A percentile compares a stretch with the other conserved stretches of the same genome.
Evolutionary conservation across 2,888 invertebrate species (phyloP).

Genomic region (Diloba caeruleocephala): DNA sequence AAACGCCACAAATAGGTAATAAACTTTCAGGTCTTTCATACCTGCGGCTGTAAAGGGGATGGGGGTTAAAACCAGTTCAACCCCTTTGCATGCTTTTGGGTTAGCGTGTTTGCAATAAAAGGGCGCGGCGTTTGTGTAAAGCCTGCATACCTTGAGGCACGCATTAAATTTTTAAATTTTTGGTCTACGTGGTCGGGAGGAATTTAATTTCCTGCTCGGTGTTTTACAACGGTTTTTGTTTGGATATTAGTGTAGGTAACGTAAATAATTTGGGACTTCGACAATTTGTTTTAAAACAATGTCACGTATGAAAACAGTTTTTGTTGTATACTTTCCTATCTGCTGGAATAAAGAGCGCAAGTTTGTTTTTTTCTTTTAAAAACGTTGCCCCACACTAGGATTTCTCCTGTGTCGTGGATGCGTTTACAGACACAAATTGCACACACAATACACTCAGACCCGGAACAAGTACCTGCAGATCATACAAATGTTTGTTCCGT

Average conservation of each 20-base stretch:
- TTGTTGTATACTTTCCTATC: too few relatives aligned
- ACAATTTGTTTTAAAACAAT: conserved; percentile 5
- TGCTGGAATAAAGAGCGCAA: too few relatives aligned
- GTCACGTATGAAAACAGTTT: too few relatives aligned
- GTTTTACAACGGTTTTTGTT: conserved; percentile 17
- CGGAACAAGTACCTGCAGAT: too few relatives aligned
- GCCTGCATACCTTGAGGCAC: conserved; percentile 7
- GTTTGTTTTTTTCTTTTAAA: too few relatives aligned
- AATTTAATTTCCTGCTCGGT: conserved; percentile 13
- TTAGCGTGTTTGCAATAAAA: conserved; percentile 22
- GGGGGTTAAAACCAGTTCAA: conserved; percentile 5
- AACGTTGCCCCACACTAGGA: too few relatives aligned
- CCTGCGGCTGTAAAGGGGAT: conserved; percentile 1
- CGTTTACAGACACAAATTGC: too few relatives aligned
- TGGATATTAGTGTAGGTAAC: background rate
- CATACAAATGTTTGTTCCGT: too few relatives aligned
- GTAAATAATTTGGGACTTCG: conserved; percentile 23
- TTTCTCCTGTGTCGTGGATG: too few relatives aligned
- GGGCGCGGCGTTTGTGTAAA: conserved; percentile 17
- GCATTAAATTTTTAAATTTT: conserved; percentile 34
- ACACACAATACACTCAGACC: too few relatives aligned
- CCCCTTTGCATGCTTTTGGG: conserved; percentile 9
- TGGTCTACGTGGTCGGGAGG: background rate
- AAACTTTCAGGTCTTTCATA: conserved; percentile 14
- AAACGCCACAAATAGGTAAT: conserved; percentile 2